Base-by-base conservation (phyloP, 2,888 invertebrate genomes). In the Thera britannica region DNA sequence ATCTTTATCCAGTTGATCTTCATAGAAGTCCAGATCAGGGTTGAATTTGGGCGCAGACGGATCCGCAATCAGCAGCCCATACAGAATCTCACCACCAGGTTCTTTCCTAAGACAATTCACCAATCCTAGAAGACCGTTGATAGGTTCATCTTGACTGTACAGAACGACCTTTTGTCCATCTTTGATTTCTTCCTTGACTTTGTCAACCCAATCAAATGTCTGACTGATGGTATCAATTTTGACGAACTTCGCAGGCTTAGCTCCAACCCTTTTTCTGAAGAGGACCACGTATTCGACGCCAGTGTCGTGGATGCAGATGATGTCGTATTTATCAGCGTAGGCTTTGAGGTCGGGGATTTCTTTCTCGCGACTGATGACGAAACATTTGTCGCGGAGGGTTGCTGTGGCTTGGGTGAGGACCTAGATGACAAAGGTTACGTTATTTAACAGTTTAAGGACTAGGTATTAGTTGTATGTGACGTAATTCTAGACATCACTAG, bases 71-170 rank as follows among this genome's bases (percentile, higher is more conserved):
- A 96, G 94, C 6, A 97, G 85, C 65, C 95, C 95, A 62, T 94
- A 93, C 0, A 95, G 90, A 0, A 95, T 84, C 74, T 95, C 94
- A 58, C 97, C 97, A 73, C 96, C 96, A 0, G 96, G 96, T 82
- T 98, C 98, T 77, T 95, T 96, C 68, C 97, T 94, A 41, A 99
- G 85, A 85, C 98, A 98, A 78, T 98, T 98, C 0, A 97, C 95
- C 63, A 99, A 89, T n/a, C 99, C 99, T 35, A 98, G 84, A 0
- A 98, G 92, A 11, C 99, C 99, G 82, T 95, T 97, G 6, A 95
- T 90, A 2, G 94, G 92, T 65, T 96, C 95, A 73, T 95, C 95
- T 83, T 96, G 95, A 1, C 95, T 92, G 23, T 97, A 95, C 0
- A 98, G 83, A 0, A 97, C 90, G 1, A 96, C 86, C 78, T 95